Evolutionary conservation across 2,888 invertebrate genomes (phyloP), one percentile per base, ranked within the genome.

Genomic region (Dicyrtoma fusca): DNA sequence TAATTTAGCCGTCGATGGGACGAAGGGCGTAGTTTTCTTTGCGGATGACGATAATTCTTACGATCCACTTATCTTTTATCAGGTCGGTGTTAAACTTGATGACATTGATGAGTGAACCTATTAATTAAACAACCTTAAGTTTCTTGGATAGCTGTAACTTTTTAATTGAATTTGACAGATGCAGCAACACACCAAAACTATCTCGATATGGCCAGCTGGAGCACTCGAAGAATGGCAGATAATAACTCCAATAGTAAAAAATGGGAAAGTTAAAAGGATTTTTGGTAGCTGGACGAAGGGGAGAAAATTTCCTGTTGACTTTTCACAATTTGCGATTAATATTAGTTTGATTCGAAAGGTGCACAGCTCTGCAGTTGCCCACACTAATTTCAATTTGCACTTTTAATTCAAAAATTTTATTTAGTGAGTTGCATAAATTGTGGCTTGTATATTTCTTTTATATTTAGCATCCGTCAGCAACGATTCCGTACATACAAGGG

Each of bases 31-130:
- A 5, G 23, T 55, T 55, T 55, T 55, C 55, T 55, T 55, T 55
- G 55, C 19, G 19, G 55, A 55, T 21, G 55, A 55, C 13, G 55
- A 55, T 19, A 55, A 55, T 55, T 2, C 55, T 55, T 55, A 55
- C 13, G 55, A 55, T 13, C 13, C 55, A 4, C 21, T 4, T 6
- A 55, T 55, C 19, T 55, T 55, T 19, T 6, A 13, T 4, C 5
- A 55, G 19, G 13, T 53, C 13, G n/a, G n/a, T n/a, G n/a, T n/a
- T n/a, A n/a, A n/a, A n/a, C n/a, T n/a, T n/a, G n/a, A n/a, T 53
- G n/a, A 17, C 6, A 53, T 13, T 53, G 19, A 8, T 8, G 53
- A n/a, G 17, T n/a, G 3, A 17, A n/a, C 49, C 13, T 17, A 17
- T 17, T 49, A 17, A 44, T 11, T 11, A n/a, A 49, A 49, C 17